These are phyloP conservation scores for Macaria notata DNA, from an alignment of 2,888 invertebrate genomes.

Conservation along the genomic window DNA sequence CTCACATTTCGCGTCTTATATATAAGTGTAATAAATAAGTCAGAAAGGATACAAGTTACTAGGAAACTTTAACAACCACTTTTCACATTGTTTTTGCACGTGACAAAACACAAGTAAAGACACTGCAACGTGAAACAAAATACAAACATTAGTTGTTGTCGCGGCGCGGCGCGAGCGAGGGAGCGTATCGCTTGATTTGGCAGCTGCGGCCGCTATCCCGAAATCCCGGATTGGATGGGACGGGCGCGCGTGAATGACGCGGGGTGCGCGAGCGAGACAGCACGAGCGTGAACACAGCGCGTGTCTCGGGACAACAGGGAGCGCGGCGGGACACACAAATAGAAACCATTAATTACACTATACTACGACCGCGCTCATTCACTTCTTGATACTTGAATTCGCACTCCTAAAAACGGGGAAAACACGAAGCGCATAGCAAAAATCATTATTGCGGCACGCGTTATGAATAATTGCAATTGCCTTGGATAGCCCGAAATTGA, in stretches of 20 bases:
- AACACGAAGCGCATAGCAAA: conserved; percentile 28
- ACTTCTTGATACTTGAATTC: conserved; percentile 46
- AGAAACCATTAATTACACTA: conserved; percentile 67
- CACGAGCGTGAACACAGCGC: conserved; percentile 61
- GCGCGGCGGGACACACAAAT: conserved; percentile 66
- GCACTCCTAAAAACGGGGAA: conserved; percentile 17
- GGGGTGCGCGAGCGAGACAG: conserved; percentile 55
- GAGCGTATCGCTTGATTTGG: conserved; percentile 73
- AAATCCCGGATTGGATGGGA: conserved; percentile 65
- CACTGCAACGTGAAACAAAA: conserved; percentile 66
- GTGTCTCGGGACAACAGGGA: conserved; percentile 58
- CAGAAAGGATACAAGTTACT: conserved; percentile 81
- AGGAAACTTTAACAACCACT: conserved; percentile 81
- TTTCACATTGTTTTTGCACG: conserved; percentile 82
- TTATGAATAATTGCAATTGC: conserved; percentile 40
- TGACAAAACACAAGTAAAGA: conserved; percentile 81
- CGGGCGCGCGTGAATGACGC: conserved; percentile 67
- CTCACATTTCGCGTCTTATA: conserved; percentile 72
- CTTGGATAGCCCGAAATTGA: conserved; percentile 30
- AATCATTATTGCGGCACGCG: conserved; percentile 45
- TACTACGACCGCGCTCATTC: conserved; percentile 53
- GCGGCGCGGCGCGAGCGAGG: conserved; percentile 28
- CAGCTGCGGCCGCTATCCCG: conserved; percentile 79
- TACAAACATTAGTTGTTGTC: conserved; percentile 44
- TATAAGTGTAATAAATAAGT: conserved; percentile 46